A percentile compares a stretch with the other conserved stretches of the same genome.
phyloP scores from a whole-genome alignment of 2,797 vertebrate genomes.

The Simalia tracyae region DNA sequence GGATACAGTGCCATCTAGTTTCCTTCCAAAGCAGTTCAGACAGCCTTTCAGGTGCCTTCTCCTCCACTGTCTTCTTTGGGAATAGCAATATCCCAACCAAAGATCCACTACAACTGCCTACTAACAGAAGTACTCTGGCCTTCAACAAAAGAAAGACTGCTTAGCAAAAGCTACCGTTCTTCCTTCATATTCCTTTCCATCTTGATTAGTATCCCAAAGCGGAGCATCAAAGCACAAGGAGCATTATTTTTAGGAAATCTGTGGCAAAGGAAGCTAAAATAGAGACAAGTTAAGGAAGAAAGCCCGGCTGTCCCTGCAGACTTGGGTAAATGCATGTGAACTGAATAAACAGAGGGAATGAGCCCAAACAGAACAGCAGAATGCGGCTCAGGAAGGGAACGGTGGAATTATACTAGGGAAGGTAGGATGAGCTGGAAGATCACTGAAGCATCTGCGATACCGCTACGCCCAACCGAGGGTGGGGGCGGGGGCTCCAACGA shows the following conservation, averaged over 20 bases:
- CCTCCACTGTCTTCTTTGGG: not conserved
- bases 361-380: conserved; percentile 14
- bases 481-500: not conserved
- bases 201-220: not conserved
- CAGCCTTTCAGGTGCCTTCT: not conserved
- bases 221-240: not conserved
- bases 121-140: not conserved
- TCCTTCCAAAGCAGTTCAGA: not conserved
- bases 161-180: not conserved
- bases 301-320: not conserved
- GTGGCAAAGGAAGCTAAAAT: not conserved
- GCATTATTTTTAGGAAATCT: not conserved
- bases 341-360: not conserved
- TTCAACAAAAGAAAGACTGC: not conserved
- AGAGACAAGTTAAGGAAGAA: not conserved
- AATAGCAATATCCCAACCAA: not conserved
- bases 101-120: not conserved
- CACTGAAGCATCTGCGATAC: not conserved
- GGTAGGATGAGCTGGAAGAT: not conserved
- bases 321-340: not conserved
- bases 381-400: conserved; percentile 26
- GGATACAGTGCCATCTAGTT: conserved; percentile 16
- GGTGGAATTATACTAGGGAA: not conserved
- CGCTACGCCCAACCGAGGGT: not conserved
- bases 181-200: not conserved